Evolutionary conservation across 2,888 invertebrate genomes (phyloP), one percentile per base, ranked within the genome.

Genomic region (Apotomis betuletana): DNA sequence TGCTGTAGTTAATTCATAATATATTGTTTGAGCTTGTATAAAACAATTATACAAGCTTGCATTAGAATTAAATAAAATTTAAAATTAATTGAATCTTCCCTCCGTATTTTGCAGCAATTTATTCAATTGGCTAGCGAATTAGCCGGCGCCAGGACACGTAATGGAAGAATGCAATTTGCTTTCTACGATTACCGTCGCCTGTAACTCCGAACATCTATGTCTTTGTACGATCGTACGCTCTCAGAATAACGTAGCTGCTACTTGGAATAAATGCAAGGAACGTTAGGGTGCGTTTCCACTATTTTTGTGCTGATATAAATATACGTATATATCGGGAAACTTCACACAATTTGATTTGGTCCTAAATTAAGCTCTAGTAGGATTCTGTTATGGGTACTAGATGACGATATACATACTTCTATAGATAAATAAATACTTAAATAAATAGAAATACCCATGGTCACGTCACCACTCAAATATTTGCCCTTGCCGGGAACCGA

Each of bases 91-190:
- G 65, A 55, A 55, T 64, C 54, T 44, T 27, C 61, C 8, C 6
- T 44, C 9, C 49, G 49, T 49, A 9, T 49, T 49, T 49, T 49
- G 49, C 55, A 55, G 49, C 15, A 15, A 55, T 36, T 65, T 57
- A 65, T 57, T 44, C 46, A 65, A 64, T 64, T 55, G 27, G 65
- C 36, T 44, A 65, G 55, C 27, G 65, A 44, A 65, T 65, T 65
- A 65, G 55, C 55, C n/a, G 36, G 27, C 46, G 65, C 27, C 55
- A 27, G 38, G 55, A 65, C 49, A 59, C 58, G 51, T 67, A 67
- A 67, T 67, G 58, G 67, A 59, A 15, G 60, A 67, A 67, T 71
- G 71, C 71, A 71, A 67, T 71, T 67, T 46, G 46, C 52, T 61
- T 55, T 36, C 51, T 59, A 59, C 70, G 59, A 46, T 55, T 13